phyloP scores from a whole-genome alignment of 2,797 vertebrate species.

The Typhlichthys subterraneus region DNA sequence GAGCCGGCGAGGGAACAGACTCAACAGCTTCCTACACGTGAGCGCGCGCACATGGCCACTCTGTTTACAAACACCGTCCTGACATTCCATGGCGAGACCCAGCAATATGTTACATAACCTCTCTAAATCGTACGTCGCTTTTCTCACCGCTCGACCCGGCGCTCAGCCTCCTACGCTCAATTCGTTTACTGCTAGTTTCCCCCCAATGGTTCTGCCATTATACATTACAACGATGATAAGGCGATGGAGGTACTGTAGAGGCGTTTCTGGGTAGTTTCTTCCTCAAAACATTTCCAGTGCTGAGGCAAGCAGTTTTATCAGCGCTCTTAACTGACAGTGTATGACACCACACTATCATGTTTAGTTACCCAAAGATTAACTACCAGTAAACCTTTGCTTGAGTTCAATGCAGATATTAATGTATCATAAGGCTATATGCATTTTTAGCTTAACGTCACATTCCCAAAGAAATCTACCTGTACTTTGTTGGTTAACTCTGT shows the following conservation, averaged over 20 bases:
- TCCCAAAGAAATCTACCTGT: too few species aligned
- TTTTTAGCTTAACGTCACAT: too few species aligned
- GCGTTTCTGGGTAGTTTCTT: constrained; percentile 2
- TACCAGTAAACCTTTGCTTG: too few species aligned
- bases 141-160: constrained; percentile 34
- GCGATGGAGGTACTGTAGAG: not conserved
- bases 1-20: constrained; percentile 68
- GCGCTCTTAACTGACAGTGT: constrained; percentile 2
- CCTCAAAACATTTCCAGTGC: constrained; percentile 8
- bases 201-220: constrained; percentile 11
- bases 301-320: constrained; percentile 22
- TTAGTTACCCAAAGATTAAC: too few species aligned
- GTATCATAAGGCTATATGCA: too few species aligned
- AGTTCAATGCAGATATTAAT: not conserved
- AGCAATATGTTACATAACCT: constrained; percentile 75
- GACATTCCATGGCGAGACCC: constrained; percentile 72
- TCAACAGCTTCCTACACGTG: constrained; percentile 76
- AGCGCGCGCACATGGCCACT: constrained; percentile 80
- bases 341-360: too few species aligned
- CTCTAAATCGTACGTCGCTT: constrained; percentile 64
- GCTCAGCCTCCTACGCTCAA: constrained; percentile 48
- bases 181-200: constrained; percentile 41
- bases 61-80: constrained; percentile 89
- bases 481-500: too few species aligned
- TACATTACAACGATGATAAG: constrained; percentile 4